Percentiles rank a stretch among this genome's conserved stretches.
Conservation (phyloP, 37 sponge, comb jelly and placozoan species). For the Theonella swinhoei region DNA sequence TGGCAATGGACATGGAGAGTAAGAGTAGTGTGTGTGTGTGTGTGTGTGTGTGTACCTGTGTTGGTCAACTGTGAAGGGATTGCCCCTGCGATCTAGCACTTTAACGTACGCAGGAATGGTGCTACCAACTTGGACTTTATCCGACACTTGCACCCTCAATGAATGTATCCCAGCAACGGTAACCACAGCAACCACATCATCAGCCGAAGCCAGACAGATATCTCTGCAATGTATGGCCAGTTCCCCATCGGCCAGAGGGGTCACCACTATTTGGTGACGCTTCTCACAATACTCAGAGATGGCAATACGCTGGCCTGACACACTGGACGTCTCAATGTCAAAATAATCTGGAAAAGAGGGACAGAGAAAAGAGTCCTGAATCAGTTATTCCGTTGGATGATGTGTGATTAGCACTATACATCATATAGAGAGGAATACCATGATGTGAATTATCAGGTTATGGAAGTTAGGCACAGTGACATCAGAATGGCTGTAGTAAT, state of each 20-base stretch:
- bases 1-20: background rate
- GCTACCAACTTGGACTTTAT: constrained; percentile 74
- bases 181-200: constrained; percentile 15
- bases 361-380: too few species aligned
- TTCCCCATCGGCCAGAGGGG: constrained; percentile 63
- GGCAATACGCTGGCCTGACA: constrained; percentile 37
- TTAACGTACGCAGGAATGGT: constrained; percentile 66
- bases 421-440: too few species aligned
- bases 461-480: too few species aligned
- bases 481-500: too few species aligned
- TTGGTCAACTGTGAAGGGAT: constrained; percentile 66
- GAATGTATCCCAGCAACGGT: constrained; percentile 55
- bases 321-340: constrained; percentile 35
- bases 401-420: too few species aligned
- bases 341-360: constrained; percentile 62
- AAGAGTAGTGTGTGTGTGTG: background rate
- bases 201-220: constrained; percentile 60
- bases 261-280: constrained; percentile 20
- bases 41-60: constrained; percentile 44
- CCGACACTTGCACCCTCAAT: constrained; percentile 49
- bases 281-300: constrained; percentile 21
- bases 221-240: constrained; percentile 49
- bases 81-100: constrained; percentile 49
- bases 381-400: too few species aligned
- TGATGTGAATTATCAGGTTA: too few species aligned